These are phyloP conservation scores for Struthidea cinerea DNA, from an alignment of 2,113 vertebrate species.

Conservation along the genomic window DNA sequence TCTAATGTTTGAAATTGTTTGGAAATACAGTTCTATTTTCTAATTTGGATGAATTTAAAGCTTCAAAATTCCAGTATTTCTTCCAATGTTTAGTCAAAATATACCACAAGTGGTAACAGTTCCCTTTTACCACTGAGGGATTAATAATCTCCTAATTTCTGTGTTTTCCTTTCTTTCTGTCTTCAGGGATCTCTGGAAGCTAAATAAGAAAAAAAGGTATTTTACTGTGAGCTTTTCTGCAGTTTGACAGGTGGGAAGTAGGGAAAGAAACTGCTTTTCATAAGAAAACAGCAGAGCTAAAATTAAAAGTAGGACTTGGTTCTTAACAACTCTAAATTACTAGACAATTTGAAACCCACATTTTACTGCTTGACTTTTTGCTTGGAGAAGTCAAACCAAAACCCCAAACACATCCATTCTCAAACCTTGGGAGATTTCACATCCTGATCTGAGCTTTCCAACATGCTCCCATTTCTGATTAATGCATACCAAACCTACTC, in stretches of 20 bases:
- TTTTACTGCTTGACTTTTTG: conserved; percentile 33
- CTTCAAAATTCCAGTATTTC: neutral
- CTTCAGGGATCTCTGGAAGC: conserved; percentile 43
- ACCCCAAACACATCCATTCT: conserved; percentile 37
- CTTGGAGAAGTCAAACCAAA: conserved; percentile 49
- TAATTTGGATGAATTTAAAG: neutral
- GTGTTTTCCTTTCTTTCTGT: conserved; percentile 27
- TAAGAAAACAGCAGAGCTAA: conserved; percentile 16
- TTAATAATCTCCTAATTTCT: conserved; percentile 60
- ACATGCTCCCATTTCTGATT: conserved; percentile 51
- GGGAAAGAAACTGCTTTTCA: conserved; percentile 31
- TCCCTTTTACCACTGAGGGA: conserved; percentile 24
- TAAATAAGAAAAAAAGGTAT: conserved; percentile 30
- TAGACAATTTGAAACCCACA: conserved; percentile 32
- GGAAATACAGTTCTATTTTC: neutral
- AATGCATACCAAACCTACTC: conserved; percentile 54
- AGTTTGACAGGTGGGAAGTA: conserved; percentile 42
- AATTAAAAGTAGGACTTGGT: conserved; percentile 42
- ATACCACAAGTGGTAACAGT: neutral
- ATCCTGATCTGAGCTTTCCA: conserved; percentile 50
- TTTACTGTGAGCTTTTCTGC: conserved; percentile 16
- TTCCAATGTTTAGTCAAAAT: conserved; percentile 4
- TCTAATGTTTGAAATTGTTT: conserved; percentile 15
- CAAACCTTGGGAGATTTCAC: conserved; percentile 53
- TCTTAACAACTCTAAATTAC: conserved; percentile 43